Evolutionary conservation across 2,888 invertebrate species (phyloP).

Genomic region (Adineta ricciae): DNA sequence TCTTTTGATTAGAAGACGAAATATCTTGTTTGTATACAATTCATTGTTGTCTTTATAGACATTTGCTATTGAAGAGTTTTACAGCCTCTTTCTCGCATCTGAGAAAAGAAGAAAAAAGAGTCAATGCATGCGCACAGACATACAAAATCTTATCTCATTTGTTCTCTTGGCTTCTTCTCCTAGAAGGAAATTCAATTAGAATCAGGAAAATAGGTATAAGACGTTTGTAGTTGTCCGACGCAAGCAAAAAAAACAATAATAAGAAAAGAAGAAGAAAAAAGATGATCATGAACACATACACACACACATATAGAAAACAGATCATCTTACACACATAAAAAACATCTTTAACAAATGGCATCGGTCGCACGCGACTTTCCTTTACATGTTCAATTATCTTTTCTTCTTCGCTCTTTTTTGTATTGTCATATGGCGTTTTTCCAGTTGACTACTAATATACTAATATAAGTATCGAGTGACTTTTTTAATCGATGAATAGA

Average conservation of each 20-base stretch:
- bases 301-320: background rate
- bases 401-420: background rate
- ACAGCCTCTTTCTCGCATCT: slow-evolving; percentile 13
- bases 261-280: background rate
- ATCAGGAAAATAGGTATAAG: slow-evolving; percentile 4
- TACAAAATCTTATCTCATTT: background rate
- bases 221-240: slow-evolving; percentile 13
- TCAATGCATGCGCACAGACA: background rate
- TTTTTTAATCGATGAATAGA: background rate
- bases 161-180: background rate
- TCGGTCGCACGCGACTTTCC: slow-evolving; percentile 9
- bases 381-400: slow-evolving; percentile 13
- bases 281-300: background rate
- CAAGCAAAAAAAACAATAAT: background rate
- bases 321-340: slow-evolving; percentile 11
- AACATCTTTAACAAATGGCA: slow-evolving; percentile 15
- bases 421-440: slow-evolving; percentile 11
- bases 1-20: background rate
- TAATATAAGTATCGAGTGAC: slow-evolving; percentile 9
- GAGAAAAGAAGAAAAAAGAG: background rate
- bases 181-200: background rate
- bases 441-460: slow-evolving; percentile 13
- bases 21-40: slow-evolving; percentile 2
- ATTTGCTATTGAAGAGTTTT: background rate
- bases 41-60: background rate